phyloP scores from a whole-genome alignment of 2,113 vertebrate genomes.

The Malurus cyaneus region DNA sequence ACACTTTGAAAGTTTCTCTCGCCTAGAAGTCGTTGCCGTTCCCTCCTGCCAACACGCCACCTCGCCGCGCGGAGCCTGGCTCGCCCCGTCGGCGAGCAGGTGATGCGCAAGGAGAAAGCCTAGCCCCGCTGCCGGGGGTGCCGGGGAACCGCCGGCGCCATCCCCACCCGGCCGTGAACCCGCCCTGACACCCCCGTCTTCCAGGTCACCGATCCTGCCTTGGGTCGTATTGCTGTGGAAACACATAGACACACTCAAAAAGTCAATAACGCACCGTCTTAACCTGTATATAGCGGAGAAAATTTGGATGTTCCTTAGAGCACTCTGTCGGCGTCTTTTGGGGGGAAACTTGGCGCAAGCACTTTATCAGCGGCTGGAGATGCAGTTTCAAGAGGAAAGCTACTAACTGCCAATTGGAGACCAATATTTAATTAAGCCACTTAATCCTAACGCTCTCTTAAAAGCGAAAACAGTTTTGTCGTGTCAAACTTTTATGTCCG shows the following conservation, averaged over 20 bases:
- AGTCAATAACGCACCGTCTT: slow-evolving; percentile 18
- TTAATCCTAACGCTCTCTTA: slow-evolving; percentile 40
- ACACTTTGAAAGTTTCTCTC: neutral
- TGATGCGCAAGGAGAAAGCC: neutral
- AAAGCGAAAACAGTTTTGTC: slow-evolving; percentile 43
- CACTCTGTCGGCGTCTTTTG: slow-evolving; percentile 5
- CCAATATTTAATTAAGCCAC: slow-evolving; percentile 83
- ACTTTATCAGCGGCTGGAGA: slow-evolving; percentile 83
- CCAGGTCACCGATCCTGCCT: neutral
- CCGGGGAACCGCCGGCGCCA: neutral
- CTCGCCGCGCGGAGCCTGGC: slow-evolving; percentile 8
- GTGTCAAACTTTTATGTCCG: slow-evolving; percentile 74
- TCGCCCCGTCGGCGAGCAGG: neutral
- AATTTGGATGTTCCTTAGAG: slow-evolving; percentile 63
- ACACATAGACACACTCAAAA: neutral
- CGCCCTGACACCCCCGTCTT: neutral
- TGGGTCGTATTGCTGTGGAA: neutral
- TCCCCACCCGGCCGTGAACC: neutral
- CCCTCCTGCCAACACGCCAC: slow-evolving; percentile 65
- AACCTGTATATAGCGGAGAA: slow-evolving; percentile 39
- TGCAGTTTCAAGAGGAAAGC: slow-evolving; percentile 46
- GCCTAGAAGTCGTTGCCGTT: slow-evolving; percentile 26
- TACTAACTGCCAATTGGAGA: slow-evolving; percentile 83
- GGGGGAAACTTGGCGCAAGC: slow-evolving; percentile 74
- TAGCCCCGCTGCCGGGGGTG: neutral